Base-by-base conservation (phyloP, 1,140 invertebrate genomes). In the Lepidurus arcticus region DNA sequence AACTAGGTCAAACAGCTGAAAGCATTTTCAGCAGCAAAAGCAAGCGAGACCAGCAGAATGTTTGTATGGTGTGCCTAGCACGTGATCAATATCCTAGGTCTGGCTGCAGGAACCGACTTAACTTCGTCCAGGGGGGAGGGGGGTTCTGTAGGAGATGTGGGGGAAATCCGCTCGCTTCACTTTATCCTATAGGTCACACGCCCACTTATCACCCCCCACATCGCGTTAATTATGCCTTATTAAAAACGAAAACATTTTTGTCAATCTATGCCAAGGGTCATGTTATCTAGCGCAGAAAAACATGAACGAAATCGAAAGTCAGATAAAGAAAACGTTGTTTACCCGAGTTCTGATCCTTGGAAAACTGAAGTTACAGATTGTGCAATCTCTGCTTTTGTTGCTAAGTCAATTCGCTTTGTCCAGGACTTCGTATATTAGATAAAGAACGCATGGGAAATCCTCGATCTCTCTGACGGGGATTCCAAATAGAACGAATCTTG, bases 1-100 rank as follows among this genome's bases (percentile, higher is more conserved):
- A 65, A 65, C 53, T 65, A 65, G 53, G 53, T 65, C 53, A 65
- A 65, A 65, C 1, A 65, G 53, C 53, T 65, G 53, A 65, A 65
- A 65, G 53, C 53, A 65, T 65, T 65, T 65, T 65, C 8, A 21
- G 21, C 53, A 65, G 53, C 53, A 65, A 65, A 65, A 65, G 34
- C 34, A 47, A 16, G 45, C 45, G 16, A 47, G 10, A 47, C 45
- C 10, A 47, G 16, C 10, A 65, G 53, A 16, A n/a, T 65, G 53
- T 65, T 65, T 65, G 53, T 65, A 65, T 16, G 53, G 53, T 65
- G n/a, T 65, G 53, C 7, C 53, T 13, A 65, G 53, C 53, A 65
- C 53, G 53, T 65, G 53, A 65, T 65, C 53, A 65, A 65, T 65
- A 65, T 65, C n/a, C 16, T 13, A 65, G 53, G 53, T 65, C 53